These are phyloP conservation scores for Aleiodes alternator DNA, from an alignment of 2,888 invertebrate genomes.

Conservation along the genomic window DNA sequence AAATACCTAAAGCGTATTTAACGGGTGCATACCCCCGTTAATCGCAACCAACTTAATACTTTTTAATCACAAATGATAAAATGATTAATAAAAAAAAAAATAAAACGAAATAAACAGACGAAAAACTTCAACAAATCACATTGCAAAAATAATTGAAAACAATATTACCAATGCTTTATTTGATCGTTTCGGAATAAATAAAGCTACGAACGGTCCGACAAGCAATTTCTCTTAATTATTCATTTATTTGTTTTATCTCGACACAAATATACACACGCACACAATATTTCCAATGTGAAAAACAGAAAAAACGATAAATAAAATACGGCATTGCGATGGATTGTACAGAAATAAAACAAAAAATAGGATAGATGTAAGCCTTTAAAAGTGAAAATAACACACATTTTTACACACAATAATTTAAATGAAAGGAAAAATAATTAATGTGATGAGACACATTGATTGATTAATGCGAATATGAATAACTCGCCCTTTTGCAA, in stretches of 20 bases:
- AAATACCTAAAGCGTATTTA: conserved; percentile 67
- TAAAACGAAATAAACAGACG: not conserved
- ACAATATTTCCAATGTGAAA: conserved; percentile 35
- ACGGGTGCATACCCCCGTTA: conserved; percentile 63
- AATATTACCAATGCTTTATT: conserved; percentile 38
- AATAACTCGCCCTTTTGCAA: conserved; percentile 62
- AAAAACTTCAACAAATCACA: not conserved
- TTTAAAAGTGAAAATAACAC: conserved; percentile 48
- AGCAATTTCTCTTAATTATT: conserved; percentile 41
- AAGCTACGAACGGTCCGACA: conserved; percentile 49
- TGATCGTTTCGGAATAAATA: conserved; percentile 29
- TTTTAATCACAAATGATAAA: conserved; percentile 44
- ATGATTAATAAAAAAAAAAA: conserved; percentile 15
- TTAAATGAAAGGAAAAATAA: conserved; percentile 24
- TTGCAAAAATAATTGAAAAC: conserved; percentile 22
- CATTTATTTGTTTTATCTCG: conserved; percentile 32
- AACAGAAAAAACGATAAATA: conserved; percentile 38
- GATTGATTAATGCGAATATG: conserved; percentile 40
- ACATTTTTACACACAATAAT: conserved; percentile 64
- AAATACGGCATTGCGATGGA: conserved; percentile 68
- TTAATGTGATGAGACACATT: conserved; percentile 13
- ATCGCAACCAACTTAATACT: conserved; percentile 50
- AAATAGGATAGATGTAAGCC: conserved; percentile 63
- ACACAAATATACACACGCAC: conserved; percentile 48
- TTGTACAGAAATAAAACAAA: conserved; percentile 63